Base-by-base conservation (phyloP, 2,888 invertebrate genomes). In the Malacosoma neustria region DNA sequence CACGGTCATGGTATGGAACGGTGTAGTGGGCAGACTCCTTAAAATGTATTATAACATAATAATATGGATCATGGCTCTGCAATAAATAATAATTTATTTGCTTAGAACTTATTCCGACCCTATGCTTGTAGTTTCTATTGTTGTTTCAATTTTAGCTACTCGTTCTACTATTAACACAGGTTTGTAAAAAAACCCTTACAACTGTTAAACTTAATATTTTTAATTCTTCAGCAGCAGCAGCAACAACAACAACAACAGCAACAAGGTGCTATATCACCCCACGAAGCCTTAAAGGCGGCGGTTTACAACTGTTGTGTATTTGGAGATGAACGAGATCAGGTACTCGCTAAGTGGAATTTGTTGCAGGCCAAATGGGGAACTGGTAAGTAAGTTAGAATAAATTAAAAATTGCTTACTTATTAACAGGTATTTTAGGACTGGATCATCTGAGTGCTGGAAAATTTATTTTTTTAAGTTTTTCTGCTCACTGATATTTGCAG, bases 331-430 rank as follows among this genome's bases (percentile, higher is more conserved):
- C 87, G 98, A 29, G 99, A 99, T 68, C 92, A 92, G 41, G 93
- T 97, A 14, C 87, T 99, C 15, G 96, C 96, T 2, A 94, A 95
- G 64, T 97, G 97, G 93, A 99, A 99, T 72, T 92, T 97, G 57
- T 84, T 99, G 34, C 98, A 98, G 74, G 94, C 95, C 0, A 89
- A 92, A 44, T 94, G 94, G 93, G 96, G 95, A 11, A 90, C 90
- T 9, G 97, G 97, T 64, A 87, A 88, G 60, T 29, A 7, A 13
- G 1, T 14, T 1, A 37, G 6, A 14, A 22, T 29, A 7, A 9
- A 32, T 33, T 22, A 22, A 14, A 32, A 30, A 12, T 0, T 37
- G 2, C 35, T 38, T 33, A n/a, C 6, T 33, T 2, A 22, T 11
- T 32, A 30, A 22, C 11, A 30, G 11, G 11, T 9, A 7, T 32